Base-by-base conservation (phyloP, 1,140 invertebrate genomes). In the Zaprionus capensis region DNA sequence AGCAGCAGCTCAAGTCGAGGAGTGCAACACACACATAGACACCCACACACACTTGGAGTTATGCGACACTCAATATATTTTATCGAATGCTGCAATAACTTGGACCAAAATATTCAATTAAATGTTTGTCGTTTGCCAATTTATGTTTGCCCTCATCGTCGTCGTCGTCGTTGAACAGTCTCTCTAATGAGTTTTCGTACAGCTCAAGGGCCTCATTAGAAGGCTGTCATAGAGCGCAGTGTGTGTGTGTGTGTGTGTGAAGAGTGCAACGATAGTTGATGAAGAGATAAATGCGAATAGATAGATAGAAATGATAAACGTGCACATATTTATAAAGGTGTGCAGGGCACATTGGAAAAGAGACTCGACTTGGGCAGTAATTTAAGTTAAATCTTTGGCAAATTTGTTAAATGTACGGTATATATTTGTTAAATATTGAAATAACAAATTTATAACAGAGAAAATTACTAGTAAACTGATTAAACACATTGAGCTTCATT, bases 21-120 rank as follows among this genome's bases (percentile, higher is more conserved):
- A 49, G 24, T 56, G 53, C 53, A 56, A 31, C 14, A 26, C 53
- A 22, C 17, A 53, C 22, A 22, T 4, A 28, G 1, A 5, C 14
- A 55, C 6, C n/a, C 5, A 56, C n/a, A 24, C 26, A 24, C 5
- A 1, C 22, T 17, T 44, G 36, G 34, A 81, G 78, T 76, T 80
- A 86, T 86, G 83, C 83, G 83, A 80, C 80, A 83, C 74, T 82
- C 75, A 51, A 79, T 73, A 65, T 79, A 86, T 87, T 88, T 81
- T 72, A 83, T 85, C 58, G 65, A 64, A 72, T 76, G 84, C 70
- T 62, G 80, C 78, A 87, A 82, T 87, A 86, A 82, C 69, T 83
- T 87, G 67, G 7, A n/a, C 67, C 83, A 67, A 80, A 87, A 87
- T 79, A 88, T 88, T 90, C 84, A 88, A 88, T 88, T 88, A 88